Percentiles rank a stretch among this genome's conserved stretches.
phyloP scores from a whole-genome alignment of 2,113 vertebrate genomes.

The Phylloscopus trochilus region DNA sequence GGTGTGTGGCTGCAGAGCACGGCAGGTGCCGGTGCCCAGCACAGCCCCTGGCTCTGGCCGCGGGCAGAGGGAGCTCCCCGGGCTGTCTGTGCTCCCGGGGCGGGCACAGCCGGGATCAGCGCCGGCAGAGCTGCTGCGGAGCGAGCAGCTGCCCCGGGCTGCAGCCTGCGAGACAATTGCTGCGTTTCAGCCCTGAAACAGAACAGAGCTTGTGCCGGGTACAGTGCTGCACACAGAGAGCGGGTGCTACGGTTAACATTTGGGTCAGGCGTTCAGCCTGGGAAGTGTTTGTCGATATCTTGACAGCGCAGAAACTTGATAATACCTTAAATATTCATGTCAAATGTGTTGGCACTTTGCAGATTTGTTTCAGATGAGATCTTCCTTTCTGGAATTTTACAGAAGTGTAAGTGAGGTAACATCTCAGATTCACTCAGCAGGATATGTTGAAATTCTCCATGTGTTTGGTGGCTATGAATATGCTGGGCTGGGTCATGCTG shows the following conservation, averaged over 20 bases:
- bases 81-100: not conserved
- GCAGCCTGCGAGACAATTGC: not conserved
- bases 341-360: not conserved
- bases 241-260: not conserved
- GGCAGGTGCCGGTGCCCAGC: not conserved
- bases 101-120: not conserved
- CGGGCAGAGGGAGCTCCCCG: not conserved
- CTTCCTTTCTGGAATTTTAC: not conserved
- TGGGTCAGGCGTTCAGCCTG: not conserved
- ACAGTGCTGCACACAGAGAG: not conserved
- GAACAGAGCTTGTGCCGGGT: not conserved
- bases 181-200: not conserved
- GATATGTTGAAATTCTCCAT: not conserved
- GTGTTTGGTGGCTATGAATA: not conserved
- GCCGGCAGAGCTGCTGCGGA: not conserved
- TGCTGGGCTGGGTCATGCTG: not conserved
- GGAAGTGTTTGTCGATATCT: not conserved
- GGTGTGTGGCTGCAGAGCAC: too few species aligned
- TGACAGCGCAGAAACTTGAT: not conserved
- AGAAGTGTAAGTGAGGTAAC: not conserved
- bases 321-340: not conserved
- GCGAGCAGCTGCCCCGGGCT: slow-evolving; percentile 39
- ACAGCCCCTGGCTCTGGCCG: not conserved
- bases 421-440: not conserved
- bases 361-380: not conserved